Evolutionary conservation across 2,797 vertebrate genomes (phyloP).

Genomic region (Phrynocephalus forsythii): DNA sequence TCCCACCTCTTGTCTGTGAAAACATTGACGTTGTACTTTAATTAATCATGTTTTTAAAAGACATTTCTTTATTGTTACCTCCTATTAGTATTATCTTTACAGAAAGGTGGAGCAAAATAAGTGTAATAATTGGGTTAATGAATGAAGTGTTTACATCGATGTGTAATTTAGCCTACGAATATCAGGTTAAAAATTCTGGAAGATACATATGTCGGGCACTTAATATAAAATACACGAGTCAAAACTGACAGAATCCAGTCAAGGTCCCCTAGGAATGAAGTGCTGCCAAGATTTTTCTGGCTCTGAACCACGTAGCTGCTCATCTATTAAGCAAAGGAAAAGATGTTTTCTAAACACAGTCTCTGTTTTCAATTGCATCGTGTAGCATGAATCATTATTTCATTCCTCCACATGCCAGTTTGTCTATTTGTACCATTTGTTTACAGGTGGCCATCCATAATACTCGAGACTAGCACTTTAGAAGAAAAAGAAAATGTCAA

Average conservation of each 20-base stretch:
- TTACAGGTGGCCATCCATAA: constrained; percentile 69
- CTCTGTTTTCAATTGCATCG: constrained; percentile 53
- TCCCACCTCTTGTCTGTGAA: neutral
- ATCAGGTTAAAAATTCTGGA: constrained; percentile 56
- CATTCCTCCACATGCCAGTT: constrained; percentile 58
- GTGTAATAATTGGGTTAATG: neutral
- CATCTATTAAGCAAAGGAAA: constrained; percentile 55
- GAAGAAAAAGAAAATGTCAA: constrained; percentile 56
- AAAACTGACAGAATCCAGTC: constrained; percentile 56
- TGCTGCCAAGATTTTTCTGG: constrained; percentile 65
- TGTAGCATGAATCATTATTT: constrained; percentile 63
- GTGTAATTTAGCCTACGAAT: constrained; percentile 19
- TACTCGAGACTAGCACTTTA: constrained; percentile 56
- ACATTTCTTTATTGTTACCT: neutral
- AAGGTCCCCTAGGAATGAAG: constrained; percentile 48
- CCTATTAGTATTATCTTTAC: neutral
- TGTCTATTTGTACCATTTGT: constrained; percentile 60
- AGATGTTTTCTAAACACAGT: constrained; percentile 55
- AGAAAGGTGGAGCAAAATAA: neutral
- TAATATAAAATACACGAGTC: constrained; percentile 41
- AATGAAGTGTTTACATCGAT: neutral
- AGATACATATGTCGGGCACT: constrained; percentile 41
- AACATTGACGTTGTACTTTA: neutral
- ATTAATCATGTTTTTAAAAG: neutral
- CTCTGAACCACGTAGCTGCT: constrained; percentile 29